Evolutionary conservation across 2,113 vertebrate species (phyloP).

Genomic region (Psophia crepitans): DNA sequence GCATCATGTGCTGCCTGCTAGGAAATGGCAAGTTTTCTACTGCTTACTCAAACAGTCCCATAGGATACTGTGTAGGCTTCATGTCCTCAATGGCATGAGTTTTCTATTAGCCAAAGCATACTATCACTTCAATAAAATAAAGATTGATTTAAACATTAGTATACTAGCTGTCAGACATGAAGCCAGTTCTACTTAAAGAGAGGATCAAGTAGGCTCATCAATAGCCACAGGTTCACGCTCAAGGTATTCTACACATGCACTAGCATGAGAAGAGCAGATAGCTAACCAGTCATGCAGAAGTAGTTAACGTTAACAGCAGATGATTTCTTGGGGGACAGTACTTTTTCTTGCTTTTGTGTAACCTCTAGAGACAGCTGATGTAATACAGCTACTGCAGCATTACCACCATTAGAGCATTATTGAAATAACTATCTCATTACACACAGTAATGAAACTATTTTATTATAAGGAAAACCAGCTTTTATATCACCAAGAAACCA

Average conservation of each 20-base stretch:
- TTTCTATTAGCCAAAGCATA: not conserved
- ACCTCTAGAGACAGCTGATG: not conserved
- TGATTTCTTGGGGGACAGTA: not conserved
- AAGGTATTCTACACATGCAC: not conserved
- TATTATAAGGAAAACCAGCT: conserved; percentile 57
- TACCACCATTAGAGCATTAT: not conserved
- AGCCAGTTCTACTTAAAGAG: not conserved
- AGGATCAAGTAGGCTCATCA: not conserved
- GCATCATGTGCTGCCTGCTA: not conserved
- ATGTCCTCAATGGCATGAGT: not conserved
- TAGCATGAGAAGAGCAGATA: not conserved
- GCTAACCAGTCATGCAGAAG: not conserved
- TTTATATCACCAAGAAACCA: conserved; percentile 10
- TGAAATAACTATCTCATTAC: conserved; percentile 51
- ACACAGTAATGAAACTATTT: conserved; percentile 43
- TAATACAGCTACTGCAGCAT: not conserved
- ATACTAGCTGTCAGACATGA: not conserved
- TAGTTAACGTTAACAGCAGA: not conserved
- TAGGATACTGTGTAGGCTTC: not conserved
- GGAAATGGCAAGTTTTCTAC: not conserved
- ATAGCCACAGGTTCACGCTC: not conserved
- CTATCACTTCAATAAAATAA: not conserved
- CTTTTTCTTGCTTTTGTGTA: not conserved
- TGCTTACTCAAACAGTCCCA: not conserved
- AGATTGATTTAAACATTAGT: not conserved